Evolutionary conservation across 2,113 vertebrate species (phyloP).

Genomic region (Oenanthe oenanthe): DNA sequence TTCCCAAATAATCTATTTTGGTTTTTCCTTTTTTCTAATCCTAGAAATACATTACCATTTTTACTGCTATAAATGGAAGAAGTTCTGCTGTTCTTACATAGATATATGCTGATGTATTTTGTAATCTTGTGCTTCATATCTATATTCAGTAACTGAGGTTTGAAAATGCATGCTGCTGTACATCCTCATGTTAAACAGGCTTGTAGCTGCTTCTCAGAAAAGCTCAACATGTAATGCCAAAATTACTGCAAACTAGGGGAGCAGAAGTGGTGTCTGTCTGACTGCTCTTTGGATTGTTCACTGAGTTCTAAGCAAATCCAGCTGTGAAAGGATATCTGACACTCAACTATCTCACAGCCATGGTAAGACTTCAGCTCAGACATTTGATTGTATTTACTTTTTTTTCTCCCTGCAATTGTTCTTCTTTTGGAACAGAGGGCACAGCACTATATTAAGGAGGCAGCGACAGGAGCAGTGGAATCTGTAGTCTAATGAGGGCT

Average conservation of each 20-base stretch:
- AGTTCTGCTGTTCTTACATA: background rate
- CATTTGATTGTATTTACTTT: background rate
- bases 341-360: background rate
- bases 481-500: slow-evolving; percentile 1
- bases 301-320: slow-evolving; percentile 16
- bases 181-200: background rate
- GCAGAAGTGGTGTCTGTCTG: background rate
- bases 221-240: background rate
- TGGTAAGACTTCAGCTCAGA: background rate
- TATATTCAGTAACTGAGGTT: slow-evolving; percentile 27
- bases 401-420: background rate
- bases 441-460: background rate
- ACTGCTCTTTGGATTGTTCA: background rate
- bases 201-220: slow-evolving; percentile 3
- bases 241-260: background rate
- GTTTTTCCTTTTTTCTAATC: background rate
- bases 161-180: background rate
- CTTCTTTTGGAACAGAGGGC: background rate
- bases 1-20: background rate
- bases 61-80: slow-evolving; percentile 36
- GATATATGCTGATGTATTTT: slow-evolving; percentile 17
- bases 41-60: background rate
- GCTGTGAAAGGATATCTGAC: slow-evolving; percentile 1
- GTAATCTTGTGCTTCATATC: background rate
- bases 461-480: background rate